Evolutionary conservation across 2,113 vertebrate genomes (phyloP), one percentile per base, ranked within the genome.

Genomic region (Astur gentilis): DNA sequence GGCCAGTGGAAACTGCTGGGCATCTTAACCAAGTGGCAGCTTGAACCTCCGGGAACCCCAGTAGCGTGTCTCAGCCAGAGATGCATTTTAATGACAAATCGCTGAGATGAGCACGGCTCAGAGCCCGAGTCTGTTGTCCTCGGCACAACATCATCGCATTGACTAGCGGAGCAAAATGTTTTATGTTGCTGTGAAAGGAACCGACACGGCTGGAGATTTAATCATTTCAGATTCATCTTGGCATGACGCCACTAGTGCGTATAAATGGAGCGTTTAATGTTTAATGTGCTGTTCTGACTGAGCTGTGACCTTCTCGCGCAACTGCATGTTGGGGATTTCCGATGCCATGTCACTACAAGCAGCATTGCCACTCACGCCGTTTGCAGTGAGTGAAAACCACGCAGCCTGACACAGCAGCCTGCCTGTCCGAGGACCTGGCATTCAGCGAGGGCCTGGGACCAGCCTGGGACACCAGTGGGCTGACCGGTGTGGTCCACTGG

Each of bases 211-310:
- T 97, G 95, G 94, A 97, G 92, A 88, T 91, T 50, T 62, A 92
- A 97, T 95, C 55, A 25, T 55, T 97, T 72, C 10, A 60, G 90
- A 94, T 87, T 91, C 95, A 61, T 71, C 92, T 92, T 95, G 97
- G 97, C 96, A 82, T 25, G 75, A 44, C 10, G 66, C 95, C 97
- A 84, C 75, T 1, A 32, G 83, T 1, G 58, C 11, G 42, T 82
- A n/a, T 84, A 97, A 96, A 96, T 45, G 95, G 90, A 95, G 87
- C 54, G 8, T 55, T 97, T 34, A 88, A 90, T 61, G 94, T 88
- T 92, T 71, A 76, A 93, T 52, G 93, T 44, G 82, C 92, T 89
- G 83, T 50, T 92, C 86, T 64, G 94, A 79, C 96, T 83, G 91
- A 62, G 84, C 97, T 57, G 86, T 79, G 95, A 95, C 95, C 96